Evolutionary conservation across 2,797 vertebrate species (phyloP), one percentile per base, ranked within the genome.

Genomic region (Ptychadena robeensis): DNA sequence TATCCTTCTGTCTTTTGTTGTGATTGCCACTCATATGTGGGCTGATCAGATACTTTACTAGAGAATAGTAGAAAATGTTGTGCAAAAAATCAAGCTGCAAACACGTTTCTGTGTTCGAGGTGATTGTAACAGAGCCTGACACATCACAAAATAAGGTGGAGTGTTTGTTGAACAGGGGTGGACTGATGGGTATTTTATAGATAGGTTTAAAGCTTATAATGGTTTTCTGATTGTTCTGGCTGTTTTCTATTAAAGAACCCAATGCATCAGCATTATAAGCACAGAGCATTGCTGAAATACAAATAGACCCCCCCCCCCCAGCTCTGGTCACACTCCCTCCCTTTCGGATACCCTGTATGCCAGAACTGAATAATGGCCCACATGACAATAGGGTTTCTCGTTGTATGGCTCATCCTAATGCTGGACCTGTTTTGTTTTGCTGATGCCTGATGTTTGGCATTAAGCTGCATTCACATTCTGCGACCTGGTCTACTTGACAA

Each of bases 211-310:
- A 78, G 81, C 81, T 78, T 78, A 64, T 83, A 66, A 59, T 30
- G 68, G 73, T 80, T 80, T 73, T 73, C 70, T 80, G 64, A 76
- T 85, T 85, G 83, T 85, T 85, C 65, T 75, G 72, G 66, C 37
- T 74, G 78, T 81, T 80, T 76, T 70, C 72, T 75, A 74, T 76
- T 80, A 72, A 65, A 85, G 72, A 85, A 81, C 65, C 57, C 35
- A 72, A 64, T 76, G 78, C 78, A 85, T 85, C 83, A 85, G 83
- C 83, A 85, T 69, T 85, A 76, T 81, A 80, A 65, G 61, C 37
- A 44, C 65, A 80, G 40, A 59, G 53, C 31, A 53, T 30, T 85
- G 57, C 78, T 80, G 38, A 44, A 76, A 85, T 71, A 85, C 77
- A 84, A 73, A 63, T 63, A 80, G 73, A 71, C 57, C 44, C 32